These are phyloP conservation scores for Leptinotarsa defecta DNA, from an alignment of 1,140 invertebrate species.

Conservation along the genomic window DNA sequence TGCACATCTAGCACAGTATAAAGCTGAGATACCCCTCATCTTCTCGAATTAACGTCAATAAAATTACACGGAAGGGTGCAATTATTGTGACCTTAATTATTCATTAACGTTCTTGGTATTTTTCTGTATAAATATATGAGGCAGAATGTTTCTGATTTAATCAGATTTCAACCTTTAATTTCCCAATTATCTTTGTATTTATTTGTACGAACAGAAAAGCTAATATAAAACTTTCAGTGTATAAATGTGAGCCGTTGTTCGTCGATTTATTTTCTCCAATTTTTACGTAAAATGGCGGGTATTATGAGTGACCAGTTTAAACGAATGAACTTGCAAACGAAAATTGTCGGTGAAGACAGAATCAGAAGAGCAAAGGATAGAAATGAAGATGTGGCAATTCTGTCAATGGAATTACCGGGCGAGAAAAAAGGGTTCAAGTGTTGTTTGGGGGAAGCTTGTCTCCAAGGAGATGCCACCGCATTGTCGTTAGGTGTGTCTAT, in stretches of 20 bases:
- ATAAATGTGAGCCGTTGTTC: not conserved
- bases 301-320: constrained; percentile 77
- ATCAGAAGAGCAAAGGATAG: constrained; percentile 76
- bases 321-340: constrained; percentile 71
- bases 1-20: too few relatives aligned
- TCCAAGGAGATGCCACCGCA: constrained; percentile 75
- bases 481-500: constrained; percentile 71
- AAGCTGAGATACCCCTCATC: too few relatives aligned
- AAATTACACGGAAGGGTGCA: too few relatives aligned
- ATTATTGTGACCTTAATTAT: too few relatives aligned
- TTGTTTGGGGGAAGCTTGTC: constrained; percentile 71
- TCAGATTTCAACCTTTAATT: too few relatives aligned
- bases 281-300: constrained; percentile 65
- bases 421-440: constrained; percentile 79
- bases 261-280: not conserved
- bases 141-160: too few relatives aligned
- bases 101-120: too few relatives aligned
- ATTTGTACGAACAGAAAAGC: too few relatives aligned
- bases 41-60: too few relatives aligned
- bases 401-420: constrained; percentile 79
- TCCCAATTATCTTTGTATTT: too few relatives aligned
- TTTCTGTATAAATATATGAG: too few relatives aligned
- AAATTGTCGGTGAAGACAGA: constrained; percentile 75
- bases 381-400: constrained; percentile 82
- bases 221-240: not conserved